Percentiles rank a stretch among this genome's conserved stretches.
Conservation (phyloP, 2,888 invertebrate species). For the Agonopterix heracliana region DNA sequence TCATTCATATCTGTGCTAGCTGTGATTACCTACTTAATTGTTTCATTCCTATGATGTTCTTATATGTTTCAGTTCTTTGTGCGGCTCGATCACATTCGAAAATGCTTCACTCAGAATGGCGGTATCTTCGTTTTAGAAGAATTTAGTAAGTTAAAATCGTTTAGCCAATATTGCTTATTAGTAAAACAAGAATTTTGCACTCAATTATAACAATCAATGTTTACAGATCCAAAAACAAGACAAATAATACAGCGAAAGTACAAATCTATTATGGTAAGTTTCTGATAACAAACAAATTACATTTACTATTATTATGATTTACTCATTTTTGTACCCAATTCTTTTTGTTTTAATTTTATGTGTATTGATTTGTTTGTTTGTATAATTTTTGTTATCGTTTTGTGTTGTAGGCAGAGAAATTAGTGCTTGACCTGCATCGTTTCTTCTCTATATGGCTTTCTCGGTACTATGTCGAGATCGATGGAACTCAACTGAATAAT, state of each 20-base stretch:
- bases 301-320: neutral
- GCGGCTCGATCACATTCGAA: slow-evolving; percentile 98
- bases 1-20: too few relatives aligned
- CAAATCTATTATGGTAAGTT: slow-evolving; percentile 97
- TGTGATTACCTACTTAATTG: too few relatives aligned
- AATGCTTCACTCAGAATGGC: slow-evolving; percentile 99
- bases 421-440: slow-evolving; percentile 86
- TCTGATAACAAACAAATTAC: neutral
- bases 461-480: slow-evolving; percentile 61
- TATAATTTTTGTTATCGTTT: slow-evolving; percentile 42
- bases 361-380: slow-evolving; percentile 19
- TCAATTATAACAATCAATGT: neutral
- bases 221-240: slow-evolving; percentile 96
- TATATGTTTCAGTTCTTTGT: slow-evolving; percentile 96
- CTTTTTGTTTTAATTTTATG: too few relatives aligned
- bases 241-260: slow-evolving; percentile 98
- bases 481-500: slow-evolving; percentile 51
- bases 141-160: slow-evolving; percentile 91
- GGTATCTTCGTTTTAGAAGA: slow-evolving; percentile 99
- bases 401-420: slow-evolving; percentile 84
- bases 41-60: neutral
- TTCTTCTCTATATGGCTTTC: slow-evolving; percentile 84
- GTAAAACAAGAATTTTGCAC: too few relatives aligned
- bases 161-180: too few relatives aligned
- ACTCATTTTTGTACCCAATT: neutral